Conservation (phyloP, 2,797 vertebrate species). For the Phrynocephalus vlangalii region DNA sequence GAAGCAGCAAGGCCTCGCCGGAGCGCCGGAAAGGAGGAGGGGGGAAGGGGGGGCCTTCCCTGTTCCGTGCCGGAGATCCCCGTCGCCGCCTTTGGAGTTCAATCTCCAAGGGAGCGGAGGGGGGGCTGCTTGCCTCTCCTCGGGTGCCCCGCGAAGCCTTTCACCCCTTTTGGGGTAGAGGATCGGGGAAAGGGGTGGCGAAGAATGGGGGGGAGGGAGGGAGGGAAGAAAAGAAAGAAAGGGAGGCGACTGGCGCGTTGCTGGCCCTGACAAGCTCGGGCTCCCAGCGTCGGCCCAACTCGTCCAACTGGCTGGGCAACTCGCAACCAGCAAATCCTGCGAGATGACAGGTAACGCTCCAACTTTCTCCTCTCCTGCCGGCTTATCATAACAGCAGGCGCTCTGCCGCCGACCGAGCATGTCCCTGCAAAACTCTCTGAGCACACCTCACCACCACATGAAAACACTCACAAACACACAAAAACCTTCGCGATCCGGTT, state of each 20-base stretch:
- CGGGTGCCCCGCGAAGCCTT: conserved; percentile 54
- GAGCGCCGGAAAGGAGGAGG: conserved; percentile 35
- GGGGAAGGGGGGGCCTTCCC: conserved; percentile 9
- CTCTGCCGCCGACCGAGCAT: conserved; percentile 66
- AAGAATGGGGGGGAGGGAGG: not conserved
- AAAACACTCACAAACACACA: not conserved
- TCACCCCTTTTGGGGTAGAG: conserved; percentile 47
- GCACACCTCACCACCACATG: conserved; percentile 52
- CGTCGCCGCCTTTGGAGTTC: conserved; percentile 24
- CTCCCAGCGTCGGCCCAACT: conserved; percentile 82
- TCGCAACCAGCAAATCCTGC: conserved; percentile 77
- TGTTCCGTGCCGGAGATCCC: conserved; percentile 45
- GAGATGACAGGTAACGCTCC: conserved; percentile 73
- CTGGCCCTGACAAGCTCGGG: conserved; percentile 73
- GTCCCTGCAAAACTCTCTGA: conserved; percentile 67
- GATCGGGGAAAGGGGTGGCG: conserved; percentile 41
- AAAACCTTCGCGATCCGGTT: not conserved
- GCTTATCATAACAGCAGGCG: conserved; percentile 77
- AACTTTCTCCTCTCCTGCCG: conserved; percentile 69
- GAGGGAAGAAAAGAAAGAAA: conserved; percentile 16
- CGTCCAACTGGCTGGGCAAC: conserved; percentile 90
- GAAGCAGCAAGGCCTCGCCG: conserved; percentile 1
- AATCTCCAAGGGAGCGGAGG: not conserved
- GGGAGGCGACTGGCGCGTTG: conserved; percentile 61
- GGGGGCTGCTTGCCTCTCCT: conserved; percentile 4